Percentiles rank a stretch among this genome's conserved stretches.
phyloP scores from a whole-genome alignment of 2,888 invertebrate species.

The Drosophila dives region DNA sequence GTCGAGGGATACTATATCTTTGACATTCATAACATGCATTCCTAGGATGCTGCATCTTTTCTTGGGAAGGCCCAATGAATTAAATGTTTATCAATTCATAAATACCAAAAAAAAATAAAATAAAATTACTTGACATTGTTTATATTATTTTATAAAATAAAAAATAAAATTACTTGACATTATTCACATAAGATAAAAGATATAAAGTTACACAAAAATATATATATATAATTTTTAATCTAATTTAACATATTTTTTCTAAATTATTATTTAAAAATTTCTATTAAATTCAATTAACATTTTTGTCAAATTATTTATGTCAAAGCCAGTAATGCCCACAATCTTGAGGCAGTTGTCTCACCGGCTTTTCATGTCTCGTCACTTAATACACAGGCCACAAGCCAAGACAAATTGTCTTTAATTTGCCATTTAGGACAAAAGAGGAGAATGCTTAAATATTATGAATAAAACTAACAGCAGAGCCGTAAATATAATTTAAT shows the following conservation, averaged over 20 bases:
- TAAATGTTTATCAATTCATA: neutral
- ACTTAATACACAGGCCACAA: neutral
- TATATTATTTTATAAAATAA: neutral
- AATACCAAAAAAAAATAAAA: neutral
- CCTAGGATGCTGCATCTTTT: no score
- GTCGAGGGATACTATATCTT: no score
- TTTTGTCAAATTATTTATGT: conserved; percentile 36
- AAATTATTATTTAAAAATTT: neutral
- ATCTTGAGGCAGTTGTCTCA: conserved; percentile 20
- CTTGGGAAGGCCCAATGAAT: no score
- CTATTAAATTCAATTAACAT: conserved; percentile 28
- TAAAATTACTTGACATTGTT: neutral
- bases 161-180: neutral
- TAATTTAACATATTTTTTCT: neutral
- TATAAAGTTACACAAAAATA: neutral
- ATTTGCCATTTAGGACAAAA: neutral
- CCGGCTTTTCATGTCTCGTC: conserved; percentile 13
- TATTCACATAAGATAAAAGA: no score
- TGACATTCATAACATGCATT: no score
- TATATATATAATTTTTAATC: neutral
- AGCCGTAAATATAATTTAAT: conserved; percentile 70
- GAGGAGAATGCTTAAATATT: neutral
- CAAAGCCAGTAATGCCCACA: conserved; percentile 19
- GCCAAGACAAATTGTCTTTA: neutral
- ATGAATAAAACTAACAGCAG: neutral